These are phyloP conservation scores for Aphelinus certus DNA, from an alignment of 1,140 invertebrate species.

Conservation along the genomic window DNA sequence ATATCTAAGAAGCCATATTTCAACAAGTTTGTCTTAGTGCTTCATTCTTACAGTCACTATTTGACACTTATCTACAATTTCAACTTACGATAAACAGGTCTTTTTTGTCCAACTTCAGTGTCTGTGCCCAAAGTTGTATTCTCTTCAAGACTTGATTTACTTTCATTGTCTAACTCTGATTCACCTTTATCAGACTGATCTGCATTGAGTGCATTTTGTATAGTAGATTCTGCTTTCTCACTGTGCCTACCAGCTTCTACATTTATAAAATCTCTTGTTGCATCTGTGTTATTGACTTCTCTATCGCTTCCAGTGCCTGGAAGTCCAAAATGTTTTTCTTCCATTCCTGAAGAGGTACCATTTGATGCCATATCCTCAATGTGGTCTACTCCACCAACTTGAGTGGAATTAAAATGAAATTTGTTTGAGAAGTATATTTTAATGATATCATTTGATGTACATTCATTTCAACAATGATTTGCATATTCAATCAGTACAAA, in stretches of 20 bases:
- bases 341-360: background rate
- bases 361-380: background rate
- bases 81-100: background rate
- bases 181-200: background rate
- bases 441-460: background rate
- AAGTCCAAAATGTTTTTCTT: constrained; percentile 31
- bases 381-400: background rate
- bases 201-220: background rate
- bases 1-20: constrained; percentile 50
- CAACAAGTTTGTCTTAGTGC: constrained; percentile 28
- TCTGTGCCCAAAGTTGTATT: no score
- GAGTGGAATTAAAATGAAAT: background rate
- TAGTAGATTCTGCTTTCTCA: constrained; percentile 10
- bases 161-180: background rate
- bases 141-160: background rate
- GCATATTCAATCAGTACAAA: no score
- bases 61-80: background rate
- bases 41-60: background rate
- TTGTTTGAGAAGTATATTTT: background rate
- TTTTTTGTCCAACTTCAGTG: no score
- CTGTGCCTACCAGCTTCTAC: constrained; percentile 29
- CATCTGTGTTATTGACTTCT: background rate
- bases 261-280: constrained; percentile 38
- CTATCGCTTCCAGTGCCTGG: constrained; percentile 31
- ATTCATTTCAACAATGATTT: background rate